These are phyloP conservation scores for Alentia gelatinosa DNA, from an alignment of 2,888 invertebrate genomes.

Conservation along the genomic window DNA sequence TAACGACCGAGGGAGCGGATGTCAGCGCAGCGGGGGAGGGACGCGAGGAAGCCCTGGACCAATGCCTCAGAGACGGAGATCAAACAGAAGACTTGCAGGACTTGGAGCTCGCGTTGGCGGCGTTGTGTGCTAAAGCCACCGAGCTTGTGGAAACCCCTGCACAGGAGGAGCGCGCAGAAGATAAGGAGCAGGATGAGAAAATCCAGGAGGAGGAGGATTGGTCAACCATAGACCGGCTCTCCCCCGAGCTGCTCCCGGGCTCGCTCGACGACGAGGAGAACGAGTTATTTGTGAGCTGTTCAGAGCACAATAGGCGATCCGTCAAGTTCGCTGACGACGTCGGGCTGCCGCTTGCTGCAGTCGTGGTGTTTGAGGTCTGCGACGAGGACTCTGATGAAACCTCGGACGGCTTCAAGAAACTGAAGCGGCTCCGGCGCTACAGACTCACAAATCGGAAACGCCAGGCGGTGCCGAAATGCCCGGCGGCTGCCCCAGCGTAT, in stretches of 20 bases:
- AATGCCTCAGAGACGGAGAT: neutral
- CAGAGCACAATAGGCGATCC: neutral
- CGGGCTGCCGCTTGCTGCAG: neutral
- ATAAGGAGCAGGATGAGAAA: neutral
- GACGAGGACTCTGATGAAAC: neutral
- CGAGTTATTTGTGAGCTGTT: neutral
- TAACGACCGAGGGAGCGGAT: neutral
- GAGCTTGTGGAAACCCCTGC: neutral
- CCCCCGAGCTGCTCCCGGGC: neutral
- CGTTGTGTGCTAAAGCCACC: neutral
- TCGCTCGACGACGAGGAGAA: neutral
- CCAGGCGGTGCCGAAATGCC: neutral
- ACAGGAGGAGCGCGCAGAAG: neutral
- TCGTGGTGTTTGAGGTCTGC: neutral
- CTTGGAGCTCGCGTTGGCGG: neutral
- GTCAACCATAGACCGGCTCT: neutral
- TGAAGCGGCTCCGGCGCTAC: neutral
- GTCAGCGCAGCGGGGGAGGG: too few species aligned
- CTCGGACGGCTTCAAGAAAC: too few species aligned
- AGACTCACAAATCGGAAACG: neutral
- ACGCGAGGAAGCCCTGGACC: neutral
- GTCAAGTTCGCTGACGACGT: conserved; percentile 12
- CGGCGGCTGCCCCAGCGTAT: neutral
- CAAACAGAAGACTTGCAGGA: neutral
- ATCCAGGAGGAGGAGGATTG: neutral